Conservation (phyloP, 2,888 invertebrate genomes). For the Tinea semifulvella region DNA sequence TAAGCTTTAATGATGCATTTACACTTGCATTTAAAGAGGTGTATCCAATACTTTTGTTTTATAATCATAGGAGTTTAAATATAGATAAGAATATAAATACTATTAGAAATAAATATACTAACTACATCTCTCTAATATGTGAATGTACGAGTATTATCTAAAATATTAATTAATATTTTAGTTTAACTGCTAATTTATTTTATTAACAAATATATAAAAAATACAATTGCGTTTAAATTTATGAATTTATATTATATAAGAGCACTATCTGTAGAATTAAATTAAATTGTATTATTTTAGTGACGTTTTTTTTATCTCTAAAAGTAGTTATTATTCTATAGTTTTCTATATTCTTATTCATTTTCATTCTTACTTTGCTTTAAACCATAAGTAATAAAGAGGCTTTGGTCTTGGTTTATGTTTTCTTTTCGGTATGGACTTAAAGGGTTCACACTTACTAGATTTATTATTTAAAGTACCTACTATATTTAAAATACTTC, state of each 20-base stretch:
- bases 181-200: not conserved
- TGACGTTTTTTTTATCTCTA: constrained; percentile 44
- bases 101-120: not conserved
- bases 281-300: constrained; percentile 20
- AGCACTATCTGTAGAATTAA: constrained; percentile 2
- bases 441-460: constrained; percentile 12
- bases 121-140: not conserved
- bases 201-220: not conserved
- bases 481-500: constrained; percentile 22
- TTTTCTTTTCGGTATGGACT: constrained; percentile 7
- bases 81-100: not conserved
- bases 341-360: constrained; percentile 20
- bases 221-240: not conserved
- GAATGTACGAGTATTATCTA: not conserved
- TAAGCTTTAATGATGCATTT: constrained; percentile 3
- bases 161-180: not conserved
- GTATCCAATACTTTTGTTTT: no score
- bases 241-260: not conserved
- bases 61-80: not conserved
- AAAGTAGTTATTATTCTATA: not conserved
- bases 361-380: constrained; percentile 25
- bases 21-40: constrained; percentile 7
- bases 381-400: constrained; percentile 53
- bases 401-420: constrained; percentile 54
- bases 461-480: not conserved